A percentile compares a stretch with the other conserved stretches of the same genome.
phyloP scores from a whole-genome alignment of 2,113 vertebrate species.

The Tragelaphus strepsiceros region DNA sequence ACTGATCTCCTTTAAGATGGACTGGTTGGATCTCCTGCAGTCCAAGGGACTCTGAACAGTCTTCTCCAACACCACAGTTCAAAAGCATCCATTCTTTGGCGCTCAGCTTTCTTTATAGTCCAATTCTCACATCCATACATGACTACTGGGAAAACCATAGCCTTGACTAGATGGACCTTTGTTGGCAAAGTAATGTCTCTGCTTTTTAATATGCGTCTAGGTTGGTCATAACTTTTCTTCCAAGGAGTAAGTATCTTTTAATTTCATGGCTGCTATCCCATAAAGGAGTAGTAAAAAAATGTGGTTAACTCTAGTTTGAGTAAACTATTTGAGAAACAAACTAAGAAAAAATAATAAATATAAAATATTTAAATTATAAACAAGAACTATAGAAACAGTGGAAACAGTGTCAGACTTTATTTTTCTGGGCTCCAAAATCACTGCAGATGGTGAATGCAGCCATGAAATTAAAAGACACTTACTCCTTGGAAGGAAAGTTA shows the following conservation, averaged over 20 bases:
- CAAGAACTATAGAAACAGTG: background rate
- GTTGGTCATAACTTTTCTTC: background rate
- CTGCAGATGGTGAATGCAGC: too few relatives aligned
- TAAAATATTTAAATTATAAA: background rate
- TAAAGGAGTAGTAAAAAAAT: background rate
- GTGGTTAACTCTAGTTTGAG: background rate
- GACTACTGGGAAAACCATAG: background rate
- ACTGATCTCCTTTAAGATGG: background rate
- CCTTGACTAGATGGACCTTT: background rate
- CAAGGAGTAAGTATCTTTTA: background rate
- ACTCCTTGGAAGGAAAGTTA: too few relatives aligned
- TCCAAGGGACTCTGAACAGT: background rate
- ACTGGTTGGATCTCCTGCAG: background rate
- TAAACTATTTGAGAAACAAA: background rate
- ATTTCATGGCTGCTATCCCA: background rate
- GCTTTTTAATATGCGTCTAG: background rate
- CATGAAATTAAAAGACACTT: too few relatives aligned
- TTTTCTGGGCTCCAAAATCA: too few relatives aligned
- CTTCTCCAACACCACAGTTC: background rate
- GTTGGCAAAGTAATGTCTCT: background rate
- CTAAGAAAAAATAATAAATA: background rate
- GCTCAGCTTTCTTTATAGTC: background rate
- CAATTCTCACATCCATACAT: background rate
- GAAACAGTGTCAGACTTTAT: too few relatives aligned
- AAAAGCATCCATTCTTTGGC: background rate